Evolutionary conservation across 2,888 invertebrate species (phyloP), one percentile per base, ranked within the genome.

Genomic region (Eubasilissa splendida): DNA sequence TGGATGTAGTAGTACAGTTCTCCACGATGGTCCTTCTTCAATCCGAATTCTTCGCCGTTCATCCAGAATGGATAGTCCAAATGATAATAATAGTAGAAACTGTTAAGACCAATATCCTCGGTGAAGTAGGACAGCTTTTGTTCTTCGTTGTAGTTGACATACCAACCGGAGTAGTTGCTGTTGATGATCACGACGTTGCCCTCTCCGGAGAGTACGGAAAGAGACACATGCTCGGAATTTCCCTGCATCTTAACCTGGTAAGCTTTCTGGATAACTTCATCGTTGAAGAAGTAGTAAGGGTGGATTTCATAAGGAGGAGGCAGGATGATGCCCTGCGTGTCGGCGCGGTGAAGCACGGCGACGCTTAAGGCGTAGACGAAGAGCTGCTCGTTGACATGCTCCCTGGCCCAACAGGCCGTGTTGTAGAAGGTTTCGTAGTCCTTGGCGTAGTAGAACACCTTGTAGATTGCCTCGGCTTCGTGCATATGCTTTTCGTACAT

Each of bases 281-380:
- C 89, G 86, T 93, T 93, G 87, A 93, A 91, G 90, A 94, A 95
- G 87, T 91, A 92, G 84, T 94, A 92, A 0, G 96, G 96, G 87
- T 93, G 91, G 83, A 95, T 89, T 87, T 96, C 95, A 85, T 95
- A 94, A 77, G 93, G 89, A 73, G 95, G 92, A 14, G 95, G 95
- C 10, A 95, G 87, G 60, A 93, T 88, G 77, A 95, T 87, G 50
- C 92, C 93, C 85, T 92, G 90, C 79, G 92, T 92, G 83, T 95
- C 94, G 8, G 87, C 87, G 54, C 93, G 92, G 84, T 93, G 93
- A 58, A 93, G 87, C 12, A 94, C 89, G 12, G 93, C 94, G 33
- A 92, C 88, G 80, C 91, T 91, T 76, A 94, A 87, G 4, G 93
- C 92, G 85, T 94, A 93, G 65, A 93, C 89, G 86, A 92, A 95